phyloP scores from a whole-genome alignment of 2,113 vertebrate species.

The Erythrocercus mccallii region DNA sequence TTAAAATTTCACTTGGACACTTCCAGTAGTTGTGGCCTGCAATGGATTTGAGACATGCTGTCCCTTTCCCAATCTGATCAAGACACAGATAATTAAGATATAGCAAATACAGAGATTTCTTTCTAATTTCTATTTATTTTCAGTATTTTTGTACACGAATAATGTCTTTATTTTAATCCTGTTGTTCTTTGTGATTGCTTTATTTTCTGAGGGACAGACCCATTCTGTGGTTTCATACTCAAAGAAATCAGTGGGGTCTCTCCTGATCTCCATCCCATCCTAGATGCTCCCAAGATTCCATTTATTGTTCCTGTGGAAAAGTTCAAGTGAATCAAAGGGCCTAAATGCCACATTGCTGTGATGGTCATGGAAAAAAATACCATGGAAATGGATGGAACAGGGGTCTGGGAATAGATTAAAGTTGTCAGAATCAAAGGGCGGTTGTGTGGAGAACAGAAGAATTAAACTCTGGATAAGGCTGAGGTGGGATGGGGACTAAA shows the following conservation, averaged over 20 bases:
- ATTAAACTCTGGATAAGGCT: not conserved
- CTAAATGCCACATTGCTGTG: not conserved
- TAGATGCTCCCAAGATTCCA: not conserved
- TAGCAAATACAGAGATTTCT: not conserved
- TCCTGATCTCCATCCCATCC: not conserved
- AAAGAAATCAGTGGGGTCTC: not conserved
- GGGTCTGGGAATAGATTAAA: not conserved
- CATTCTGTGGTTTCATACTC: not conserved
- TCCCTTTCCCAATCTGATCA: not conserved
- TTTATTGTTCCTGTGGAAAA: not conserved
- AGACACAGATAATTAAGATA: not conserved
- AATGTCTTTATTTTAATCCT: not conserved
- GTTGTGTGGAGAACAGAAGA: not conserved
- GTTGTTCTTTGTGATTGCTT: not conserved
- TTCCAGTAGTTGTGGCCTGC: not conserved
- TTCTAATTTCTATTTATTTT: not conserved
- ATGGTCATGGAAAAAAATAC: not conserved
- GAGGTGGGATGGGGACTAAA: not conserved
- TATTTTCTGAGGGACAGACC: not conserved
- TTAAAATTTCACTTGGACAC: not conserved
- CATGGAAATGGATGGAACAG: rapidly evolving
- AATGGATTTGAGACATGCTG: rapidly evolving
- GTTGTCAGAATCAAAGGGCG: too few relatives aligned
- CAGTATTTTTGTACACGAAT: not conserved
- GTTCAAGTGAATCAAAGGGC: not conserved